Conservation (phyloP, 2,113 vertebrate genomes). For the Dasypus novemcinctus region DNA sequence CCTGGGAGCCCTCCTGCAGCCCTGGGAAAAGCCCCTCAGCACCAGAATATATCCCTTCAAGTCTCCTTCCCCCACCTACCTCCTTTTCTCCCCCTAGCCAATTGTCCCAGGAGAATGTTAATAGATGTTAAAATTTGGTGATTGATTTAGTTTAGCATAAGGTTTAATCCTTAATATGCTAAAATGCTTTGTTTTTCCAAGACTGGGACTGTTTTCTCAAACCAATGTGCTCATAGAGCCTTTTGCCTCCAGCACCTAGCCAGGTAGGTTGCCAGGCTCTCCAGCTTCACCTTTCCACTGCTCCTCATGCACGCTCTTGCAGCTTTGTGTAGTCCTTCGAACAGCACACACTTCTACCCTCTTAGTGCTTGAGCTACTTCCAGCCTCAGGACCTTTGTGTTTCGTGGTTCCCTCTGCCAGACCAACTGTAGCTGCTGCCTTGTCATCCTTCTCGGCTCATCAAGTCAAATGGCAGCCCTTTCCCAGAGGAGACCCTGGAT, state of each 20-base stretch:
- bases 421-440: neutral
- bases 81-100: neutral
- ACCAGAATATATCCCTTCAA: no score
- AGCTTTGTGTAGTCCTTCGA: neutral
- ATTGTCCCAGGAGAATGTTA: neutral
- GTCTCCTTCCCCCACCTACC: neutral
- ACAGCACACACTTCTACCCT: neutral
- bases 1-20: neutral
- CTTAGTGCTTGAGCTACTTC: neutral
- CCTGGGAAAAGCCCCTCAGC: neutral
- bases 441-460: neutral
- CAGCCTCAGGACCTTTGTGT: neutral
- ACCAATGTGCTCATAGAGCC: neutral
- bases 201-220: neutral
- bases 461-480: slow-evolving; percentile 1
- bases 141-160: neutral
- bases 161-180: neutral
- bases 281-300: accelerated
- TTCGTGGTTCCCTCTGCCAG: neutral
- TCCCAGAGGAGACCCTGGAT: neutral
- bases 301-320: neutral
- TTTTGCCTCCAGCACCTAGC: neutral
- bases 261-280: accelerated
- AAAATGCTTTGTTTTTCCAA: neutral
- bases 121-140: neutral